Percentiles rank a stretch among this genome's conserved stretches.
These are phyloP conservation scores for Hybognathus amarus DNA, from an alignment of 2,797 vertebrate genomes.

Conservation along the genomic window DNA sequence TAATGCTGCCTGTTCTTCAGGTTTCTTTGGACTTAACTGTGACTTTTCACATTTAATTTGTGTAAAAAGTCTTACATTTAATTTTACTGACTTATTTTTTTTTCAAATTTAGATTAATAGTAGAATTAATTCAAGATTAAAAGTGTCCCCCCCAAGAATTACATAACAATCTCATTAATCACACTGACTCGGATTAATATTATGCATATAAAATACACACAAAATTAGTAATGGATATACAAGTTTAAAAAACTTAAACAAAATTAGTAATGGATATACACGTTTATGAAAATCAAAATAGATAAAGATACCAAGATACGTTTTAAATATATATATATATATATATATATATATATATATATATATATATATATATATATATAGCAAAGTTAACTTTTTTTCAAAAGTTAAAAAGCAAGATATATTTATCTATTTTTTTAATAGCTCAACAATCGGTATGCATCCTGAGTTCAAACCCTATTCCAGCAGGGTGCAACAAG, in stretches of 20 bases:
- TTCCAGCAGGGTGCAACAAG: neutral
- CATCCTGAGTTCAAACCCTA: neutral
- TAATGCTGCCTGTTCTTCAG: neutral
- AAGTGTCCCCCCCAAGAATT: too few species aligned
- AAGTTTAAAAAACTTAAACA: too few species aligned
- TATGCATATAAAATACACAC: neutral
- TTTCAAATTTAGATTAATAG: too few species aligned
- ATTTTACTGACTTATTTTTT: too few species aligned
- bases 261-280: neutral
- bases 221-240: neutral
- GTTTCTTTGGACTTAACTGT: neutral
- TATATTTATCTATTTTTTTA: neutral
- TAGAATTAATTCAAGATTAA: too few species aligned
- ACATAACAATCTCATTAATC: neutral
- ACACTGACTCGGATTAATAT: neutral
- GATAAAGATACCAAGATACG: neutral
- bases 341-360: too few species aligned
- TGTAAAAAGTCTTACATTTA: neutral
- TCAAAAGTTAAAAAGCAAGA: neutral
- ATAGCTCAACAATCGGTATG: neutral
- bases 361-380: neutral
- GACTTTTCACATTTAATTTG: neutral
- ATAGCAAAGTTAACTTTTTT: neutral
- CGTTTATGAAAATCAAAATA: too few species aligned
- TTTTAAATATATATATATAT: neutral